A percentile compares a stretch with the other conserved stretches of the same genome.
Conservation (phyloP, 1,140 invertebrate genomes). For the Drosophila azteca region DNA sequence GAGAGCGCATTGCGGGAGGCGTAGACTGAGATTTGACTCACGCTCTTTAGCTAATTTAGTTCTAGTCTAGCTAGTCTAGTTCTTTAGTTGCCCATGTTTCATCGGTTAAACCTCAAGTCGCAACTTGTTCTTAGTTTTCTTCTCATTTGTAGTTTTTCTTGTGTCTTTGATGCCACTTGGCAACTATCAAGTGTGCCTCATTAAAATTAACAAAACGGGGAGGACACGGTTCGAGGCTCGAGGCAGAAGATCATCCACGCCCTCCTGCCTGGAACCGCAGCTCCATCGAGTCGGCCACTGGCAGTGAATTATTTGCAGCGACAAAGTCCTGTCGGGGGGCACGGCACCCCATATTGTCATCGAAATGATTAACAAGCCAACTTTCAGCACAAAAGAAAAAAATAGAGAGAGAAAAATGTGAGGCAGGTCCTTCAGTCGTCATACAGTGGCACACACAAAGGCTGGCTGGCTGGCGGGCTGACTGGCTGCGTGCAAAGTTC, state of each 20-base stretch:
- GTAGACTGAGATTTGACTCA: no score
- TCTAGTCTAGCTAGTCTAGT: no score
- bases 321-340: slow-evolving; percentile 10
- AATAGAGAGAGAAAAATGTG: slow-evolving; percentile 1
- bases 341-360: slow-evolving; percentile 43
- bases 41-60: no score
- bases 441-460: slow-evolving; percentile 17
- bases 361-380: slow-evolving; percentile 65
- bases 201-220: slow-evolving; percentile 45
- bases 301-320: slow-evolving; percentile 41
- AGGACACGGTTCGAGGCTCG: not conserved
- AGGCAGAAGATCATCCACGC: not conserved
- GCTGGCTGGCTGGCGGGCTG: not conserved
- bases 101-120: no score
- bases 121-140: not conserved
- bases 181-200: slow-evolving; percentile 52
- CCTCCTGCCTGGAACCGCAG: slow-evolving; percentile 3
- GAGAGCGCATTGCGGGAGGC: no score
- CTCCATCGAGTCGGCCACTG: slow-evolving; percentile 10
- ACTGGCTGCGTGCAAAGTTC: slow-evolving; percentile 60
- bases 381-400: slow-evolving; percentile 20
- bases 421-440: slow-evolving; percentile 30
- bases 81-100: no score
- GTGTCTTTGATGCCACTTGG: slow-evolving; percentile 7
- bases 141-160: no score